Evolutionary conservation across 1,140 invertebrate species (phyloP).

Genomic region (Euura saliciscinereae): DNA sequence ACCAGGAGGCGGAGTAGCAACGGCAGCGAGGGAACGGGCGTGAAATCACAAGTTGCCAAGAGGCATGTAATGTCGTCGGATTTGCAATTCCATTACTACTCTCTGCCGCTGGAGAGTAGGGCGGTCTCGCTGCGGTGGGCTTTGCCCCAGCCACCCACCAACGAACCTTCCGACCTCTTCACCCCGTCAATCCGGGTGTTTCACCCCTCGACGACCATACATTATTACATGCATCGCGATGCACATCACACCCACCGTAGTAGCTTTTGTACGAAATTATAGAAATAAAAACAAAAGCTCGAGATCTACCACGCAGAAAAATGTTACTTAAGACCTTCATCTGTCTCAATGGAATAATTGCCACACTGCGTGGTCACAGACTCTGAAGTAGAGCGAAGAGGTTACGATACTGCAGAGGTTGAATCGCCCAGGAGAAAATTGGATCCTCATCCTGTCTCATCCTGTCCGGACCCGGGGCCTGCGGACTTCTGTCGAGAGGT

Average conservation of each 20-base stretch:
- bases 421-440: too few species aligned
- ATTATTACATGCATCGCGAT: neutral
- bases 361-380: too few species aligned
- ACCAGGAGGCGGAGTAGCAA: conserved; percentile 38
- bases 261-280: too few species aligned
- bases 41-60: conserved; percentile 58
- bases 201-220: neutral
- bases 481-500: neutral
- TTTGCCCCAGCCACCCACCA: too few species aligned
- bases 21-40: conserved; percentile 41
- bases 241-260: too few species aligned
- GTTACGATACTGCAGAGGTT: too few species aligned
- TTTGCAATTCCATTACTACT: conserved; percentile 57
- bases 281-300: too few species aligned
- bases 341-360: too few species aligned
- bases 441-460: too few species aligned
- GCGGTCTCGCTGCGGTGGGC: conserved; percentile 6
- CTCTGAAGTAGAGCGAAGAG: too few species aligned
- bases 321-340: too few species aligned
- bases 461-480: conserved; percentile 38
- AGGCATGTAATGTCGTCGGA: conserved; percentile 57
- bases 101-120: conserved; percentile 18
- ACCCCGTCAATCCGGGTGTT: neutral
- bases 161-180: neutral
- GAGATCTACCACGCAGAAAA: too few species aligned